Percentiles rank a stretch among this genome's conserved stretches.
phyloP scores from a whole-genome alignment of 2,888 invertebrate species.

The Octonoba sinensis region DNA sequence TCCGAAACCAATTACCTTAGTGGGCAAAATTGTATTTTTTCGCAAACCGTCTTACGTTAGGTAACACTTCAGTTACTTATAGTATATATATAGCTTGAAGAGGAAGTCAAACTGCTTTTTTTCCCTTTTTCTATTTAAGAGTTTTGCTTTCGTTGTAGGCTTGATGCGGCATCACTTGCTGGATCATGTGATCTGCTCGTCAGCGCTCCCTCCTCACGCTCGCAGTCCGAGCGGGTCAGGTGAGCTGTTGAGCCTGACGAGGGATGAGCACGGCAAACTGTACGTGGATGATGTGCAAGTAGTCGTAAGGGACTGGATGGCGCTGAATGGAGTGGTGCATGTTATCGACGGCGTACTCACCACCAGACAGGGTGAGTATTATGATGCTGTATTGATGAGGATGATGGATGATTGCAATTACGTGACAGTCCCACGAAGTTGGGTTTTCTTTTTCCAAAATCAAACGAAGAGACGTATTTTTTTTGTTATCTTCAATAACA shows the following conservation, averaged over 20 bases:
- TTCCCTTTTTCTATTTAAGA: too few relatives aligned
- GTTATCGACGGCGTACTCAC: conserved; percentile 78
- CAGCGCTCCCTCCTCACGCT: conserved; percentile 76
- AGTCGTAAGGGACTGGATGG: conserved; percentile 76
- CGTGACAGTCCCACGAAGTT: too few relatives aligned
- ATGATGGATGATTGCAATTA: neutral
- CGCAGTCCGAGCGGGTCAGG: conserved; percentile 73
- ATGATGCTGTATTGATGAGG: neutral
- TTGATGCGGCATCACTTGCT: conserved; percentile 79
- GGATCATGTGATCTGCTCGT: conserved; percentile 78
- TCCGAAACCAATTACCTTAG: too few relatives aligned
- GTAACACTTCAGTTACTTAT: too few relatives aligned
- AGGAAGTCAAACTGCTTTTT: too few relatives aligned
- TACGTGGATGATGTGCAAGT: conserved; percentile 76
- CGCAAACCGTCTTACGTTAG: too few relatives aligned
- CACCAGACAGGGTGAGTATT: conserved; percentile 75
- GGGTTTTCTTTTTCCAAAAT: neutral
- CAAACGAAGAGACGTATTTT: too few relatives aligned
- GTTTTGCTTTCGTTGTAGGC: conserved; percentile 71
- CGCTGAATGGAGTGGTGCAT: conserved; percentile 81
- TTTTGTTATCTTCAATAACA: neutral
- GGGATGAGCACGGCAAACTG: conserved; percentile 74
- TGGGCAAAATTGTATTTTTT: too few relatives aligned
- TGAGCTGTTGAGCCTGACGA: conserved; percentile 71
- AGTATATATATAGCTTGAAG: too few relatives aligned